These are phyloP conservation scores for Dynastes tityus DNA, from an alignment of 2,888 invertebrate genomes.

Conservation along the genomic window DNA sequence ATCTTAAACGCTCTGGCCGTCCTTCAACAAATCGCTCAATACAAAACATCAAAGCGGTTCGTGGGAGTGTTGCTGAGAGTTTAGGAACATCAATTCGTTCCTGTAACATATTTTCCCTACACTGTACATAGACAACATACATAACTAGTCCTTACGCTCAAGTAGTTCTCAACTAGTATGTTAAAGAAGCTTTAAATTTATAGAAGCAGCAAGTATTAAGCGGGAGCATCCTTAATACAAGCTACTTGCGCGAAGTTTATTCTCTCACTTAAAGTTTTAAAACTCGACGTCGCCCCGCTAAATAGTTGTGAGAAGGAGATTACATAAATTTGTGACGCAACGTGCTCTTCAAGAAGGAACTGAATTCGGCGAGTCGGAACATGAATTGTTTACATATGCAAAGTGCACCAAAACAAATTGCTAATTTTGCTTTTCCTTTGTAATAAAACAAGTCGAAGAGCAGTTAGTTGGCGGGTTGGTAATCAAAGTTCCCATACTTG, in stretches of 20 bases:
- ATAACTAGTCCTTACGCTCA: not conserved
- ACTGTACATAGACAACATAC: too few species aligned
- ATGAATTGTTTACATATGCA: slow-evolving; percentile 42
- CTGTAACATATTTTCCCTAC: too few species aligned
- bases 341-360: not conserved
- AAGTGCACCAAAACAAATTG: slow-evolving; percentile 25
- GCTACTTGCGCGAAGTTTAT: slow-evolving; percentile 6
- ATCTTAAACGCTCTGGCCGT: too few species aligned
- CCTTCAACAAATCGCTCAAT: too few species aligned
- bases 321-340: slow-evolving; percentile 25
- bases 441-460: not conserved
- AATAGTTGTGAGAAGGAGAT: slow-evolving; percentile 35
- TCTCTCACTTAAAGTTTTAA: slow-evolving; percentile 28
- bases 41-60: too few species aligned
- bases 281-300: slow-evolving; percentile 6
- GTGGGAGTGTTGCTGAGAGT: too few species aligned
- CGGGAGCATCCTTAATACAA: not conserved
- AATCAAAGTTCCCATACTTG: too few species aligned
- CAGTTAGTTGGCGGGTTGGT: too few species aligned
- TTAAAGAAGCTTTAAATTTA: not conserved
- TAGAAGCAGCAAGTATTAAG: not conserved
- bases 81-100: too few species aligned
- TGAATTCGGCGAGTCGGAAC: not conserved
- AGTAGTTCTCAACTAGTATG: not conserved
- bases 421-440: slow-evolving; percentile 22